Evolutionary conservation across 2,113 vertebrate species (phyloP).

Genomic region (Forbesichthys agassizii): DNA sequence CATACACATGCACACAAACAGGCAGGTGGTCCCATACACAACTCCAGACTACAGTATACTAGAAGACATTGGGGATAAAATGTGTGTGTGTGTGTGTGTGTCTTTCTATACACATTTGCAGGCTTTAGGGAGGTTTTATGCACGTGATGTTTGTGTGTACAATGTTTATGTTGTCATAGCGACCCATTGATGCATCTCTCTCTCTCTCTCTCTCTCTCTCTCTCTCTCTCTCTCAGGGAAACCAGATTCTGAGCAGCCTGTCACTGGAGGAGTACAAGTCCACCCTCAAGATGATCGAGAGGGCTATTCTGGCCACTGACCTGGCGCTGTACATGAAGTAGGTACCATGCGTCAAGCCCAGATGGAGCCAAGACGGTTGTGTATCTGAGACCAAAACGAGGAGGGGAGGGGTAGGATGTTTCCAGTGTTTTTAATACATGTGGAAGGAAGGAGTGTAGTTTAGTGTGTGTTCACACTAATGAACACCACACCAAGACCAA

Average conservation of each 20-base stretch:
- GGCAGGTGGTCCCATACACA: constrained; percentile 23
- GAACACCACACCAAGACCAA: too few relatives aligned
- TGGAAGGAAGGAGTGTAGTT: too few relatives aligned
- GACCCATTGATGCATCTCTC: background rate
- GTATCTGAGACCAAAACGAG: background rate
- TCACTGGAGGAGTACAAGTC: constrained; percentile 94
- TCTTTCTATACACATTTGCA: background rate
- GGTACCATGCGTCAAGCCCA: constrained; percentile 68
- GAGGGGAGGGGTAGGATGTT: background rate
- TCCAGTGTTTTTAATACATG: too few relatives aligned
- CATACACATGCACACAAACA: constrained; percentile 26
- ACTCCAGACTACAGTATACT: background rate
- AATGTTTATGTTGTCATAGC: constrained; percentile 9
- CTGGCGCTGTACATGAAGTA: constrained; percentile 96
- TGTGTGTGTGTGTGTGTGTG: background rate
- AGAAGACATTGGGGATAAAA: background rate
- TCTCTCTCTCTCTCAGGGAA: constrained; percentile 81
- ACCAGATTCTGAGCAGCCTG: constrained; percentile 93
- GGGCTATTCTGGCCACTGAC: constrained; percentile 95
- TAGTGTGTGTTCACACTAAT: too few relatives aligned
- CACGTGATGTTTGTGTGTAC: background rate
- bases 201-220: background rate
- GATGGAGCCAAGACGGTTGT: constrained; percentile 9
- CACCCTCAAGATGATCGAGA: constrained; percentile 94
- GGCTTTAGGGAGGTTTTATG: background rate